Conservation (phyloP, 2,113 vertebrate genomes). For the Phyllostomus hastatus region DNA sequence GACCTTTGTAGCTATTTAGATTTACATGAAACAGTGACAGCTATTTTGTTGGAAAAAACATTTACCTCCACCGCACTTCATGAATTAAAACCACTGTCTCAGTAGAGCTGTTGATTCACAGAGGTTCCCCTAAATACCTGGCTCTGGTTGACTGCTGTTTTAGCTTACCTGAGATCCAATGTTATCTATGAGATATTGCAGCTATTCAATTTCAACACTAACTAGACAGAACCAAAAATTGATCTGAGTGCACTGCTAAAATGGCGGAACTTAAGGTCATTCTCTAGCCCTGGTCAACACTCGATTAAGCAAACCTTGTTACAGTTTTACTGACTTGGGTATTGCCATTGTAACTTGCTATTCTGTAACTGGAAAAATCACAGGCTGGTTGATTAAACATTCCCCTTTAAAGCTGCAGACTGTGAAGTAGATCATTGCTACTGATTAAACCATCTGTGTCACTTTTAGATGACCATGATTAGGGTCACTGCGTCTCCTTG, state of each 20-base stretch:
- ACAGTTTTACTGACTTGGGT: not conserved
- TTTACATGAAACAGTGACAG: not conserved
- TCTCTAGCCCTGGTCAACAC: accelerated
- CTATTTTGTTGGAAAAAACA: not conserved
- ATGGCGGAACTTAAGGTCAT: not conserved
- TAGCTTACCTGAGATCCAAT: not conserved
- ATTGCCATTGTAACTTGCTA: accelerated
- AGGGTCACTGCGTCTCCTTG: not conserved
- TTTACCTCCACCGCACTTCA: not conserved
- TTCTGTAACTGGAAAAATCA: not conserved
- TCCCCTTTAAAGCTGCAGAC: not conserved
- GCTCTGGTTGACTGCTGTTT: not conserved
- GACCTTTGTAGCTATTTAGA: not conserved
- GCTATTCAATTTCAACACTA: not conserved
- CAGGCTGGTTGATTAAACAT: not conserved
- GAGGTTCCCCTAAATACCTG: not conserved
- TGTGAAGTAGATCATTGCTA: not conserved
- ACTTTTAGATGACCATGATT: not conserved
- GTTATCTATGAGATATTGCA: not conserved
- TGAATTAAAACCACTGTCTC: not conserved
- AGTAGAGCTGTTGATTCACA: not conserved
- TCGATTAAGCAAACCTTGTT: not conserved
- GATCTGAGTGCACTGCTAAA: not conserved
- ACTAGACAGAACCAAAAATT: not conserved
- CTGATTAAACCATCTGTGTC: not conserved